Base-by-base conservation (phyloP, 2,888 invertebrate genomes). In the Diogma glabrata region DNA sequence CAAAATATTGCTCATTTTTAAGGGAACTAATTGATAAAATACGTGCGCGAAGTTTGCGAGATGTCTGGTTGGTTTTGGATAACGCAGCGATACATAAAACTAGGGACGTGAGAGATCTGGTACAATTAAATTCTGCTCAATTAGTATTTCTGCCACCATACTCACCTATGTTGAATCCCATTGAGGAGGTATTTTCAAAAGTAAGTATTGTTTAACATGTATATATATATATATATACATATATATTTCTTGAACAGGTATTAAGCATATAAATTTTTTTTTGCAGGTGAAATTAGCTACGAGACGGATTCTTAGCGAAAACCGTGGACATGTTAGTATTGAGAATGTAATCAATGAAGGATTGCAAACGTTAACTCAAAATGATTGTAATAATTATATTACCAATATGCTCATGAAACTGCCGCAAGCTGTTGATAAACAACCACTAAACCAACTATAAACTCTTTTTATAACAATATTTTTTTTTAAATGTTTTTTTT, bases 131-230 rank as follows among this genome's bases (percentile, higher is more conserved):
- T 4, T 10, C 10, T 12, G 28, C 28, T 12, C 28, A 28, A 28
- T n/a, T 28, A 12, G 28, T 28, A 28, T 28, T 28, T 28, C 28
- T 28, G 33, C 36, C 49, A 38, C 23, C 20, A 49, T 24, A 38
- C 24, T 4, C 23, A 3, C 38, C 38, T 8, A 49, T 38, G 36
- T 24, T 49, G n/a, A 49, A 38, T 4, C 22, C 49, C 22, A 23
- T 43, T 19, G 30, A 28, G 38, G 23, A 50, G 24, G 40, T 43
- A 9, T 40, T 43, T 50, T 50, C 43, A 22, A 43, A 50, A 43
- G 38, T 50, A 14, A 50, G 28, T 28, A 12, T 28, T n/a, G 28
- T 28, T n/a, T 28, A n/a, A n/a, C n/a, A n/a, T n/a, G n/a, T n/a
- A n/a, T n/a, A n/a, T n/a, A n/a, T n/a, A n/a, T n/a, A n/a, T n/a